Evolutionary conservation across 2,888 invertebrate species (phyloP).

Genomic region (Callimorpha dominula): DNA sequence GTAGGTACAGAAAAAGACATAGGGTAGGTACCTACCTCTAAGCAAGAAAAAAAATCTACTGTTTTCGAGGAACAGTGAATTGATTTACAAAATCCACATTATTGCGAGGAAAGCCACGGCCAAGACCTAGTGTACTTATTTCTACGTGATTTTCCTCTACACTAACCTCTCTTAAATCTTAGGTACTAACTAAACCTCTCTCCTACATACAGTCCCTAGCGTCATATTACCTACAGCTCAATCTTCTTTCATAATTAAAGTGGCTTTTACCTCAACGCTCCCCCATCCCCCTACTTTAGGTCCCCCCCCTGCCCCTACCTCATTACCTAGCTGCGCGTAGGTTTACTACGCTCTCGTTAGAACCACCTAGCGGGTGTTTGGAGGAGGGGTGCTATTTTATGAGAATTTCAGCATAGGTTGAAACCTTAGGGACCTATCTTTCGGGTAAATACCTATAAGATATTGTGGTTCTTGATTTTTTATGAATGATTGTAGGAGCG

Average conservation of each 20-base stretch:
- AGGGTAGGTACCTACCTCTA: too few species aligned
- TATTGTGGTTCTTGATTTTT: not conserved
- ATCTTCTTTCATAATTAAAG: constrained; percentile 86
- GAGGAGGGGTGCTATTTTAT: constrained; percentile 32
- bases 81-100: too few species aligned
- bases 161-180: too few species aligned
- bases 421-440: not conserved
- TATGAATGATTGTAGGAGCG: not conserved
- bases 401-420: constrained; percentile 12
- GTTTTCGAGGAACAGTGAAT: too few species aligned
- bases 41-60: too few species aligned
- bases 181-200: too few species aligned
- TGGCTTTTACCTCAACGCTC: constrained; percentile 72
- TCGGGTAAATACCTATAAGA: too few species aligned
- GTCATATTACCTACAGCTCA: constrained; percentile 70
- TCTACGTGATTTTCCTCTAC: too few species aligned
- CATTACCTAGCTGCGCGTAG: constrained; percentile 77
- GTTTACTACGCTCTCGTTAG: constrained; percentile 59
- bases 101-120: too few species aligned
- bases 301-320: constrained; percentile 56
- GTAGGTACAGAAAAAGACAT: too few species aligned
- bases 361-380: constrained; percentile 30
- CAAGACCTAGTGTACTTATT: too few species aligned
- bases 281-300: constrained; percentile 38
- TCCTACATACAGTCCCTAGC: constrained; percentile 33